Evolutionary conservation across 2,888 invertebrate species (phyloP), one percentile per base, ranked within the genome.

Genomic region (Fissipunctia ypsillon): DNA sequence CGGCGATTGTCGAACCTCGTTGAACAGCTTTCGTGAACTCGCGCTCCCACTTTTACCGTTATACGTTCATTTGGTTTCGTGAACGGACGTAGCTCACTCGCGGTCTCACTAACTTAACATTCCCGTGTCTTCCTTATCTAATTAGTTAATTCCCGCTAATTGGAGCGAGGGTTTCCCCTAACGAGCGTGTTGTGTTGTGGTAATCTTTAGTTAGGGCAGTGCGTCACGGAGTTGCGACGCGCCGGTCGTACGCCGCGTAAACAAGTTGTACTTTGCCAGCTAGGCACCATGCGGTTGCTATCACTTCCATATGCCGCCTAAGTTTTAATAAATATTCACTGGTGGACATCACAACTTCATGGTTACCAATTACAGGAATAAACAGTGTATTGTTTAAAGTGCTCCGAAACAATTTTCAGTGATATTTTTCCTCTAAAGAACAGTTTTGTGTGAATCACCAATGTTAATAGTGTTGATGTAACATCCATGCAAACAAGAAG

Each of bases 31-130:
- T 96, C 96, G 91, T 95, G 92, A 92, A 90, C 90, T 92, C 91
- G 89, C 91, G 91, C 93, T 93, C 91, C 92, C 90, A 94, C 96
- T 94, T 96, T 95, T 96, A 96, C 96, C 95, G 96, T 96, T 96
- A 95, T 88, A 90, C 94, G 93, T 93, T 95, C 96, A 96, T 96
- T 96, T 96, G 92, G 91, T 92, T 94, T 93, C 86, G 91, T 92
- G 93, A 91, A 91, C 91, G 91, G 90, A 90, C 93, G 92, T 92
- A 90, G 94, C 88, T 90, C 90, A 90, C 92, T 91, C 93, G 93
- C 91, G 89, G 88, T 85, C 86, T 89, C 89, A 52, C 54, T 43
- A 81, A 50, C 78, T 56, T 77, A 72, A 76, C 81, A 84, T 85
- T 89, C 88, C 88, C 83, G 84, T 85, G 82, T 87, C 83, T 81